Evolutionary conservation across 2,797 vertebrate species (phyloP).

Genomic region (Otolemur crassicaudatus): DNA sequence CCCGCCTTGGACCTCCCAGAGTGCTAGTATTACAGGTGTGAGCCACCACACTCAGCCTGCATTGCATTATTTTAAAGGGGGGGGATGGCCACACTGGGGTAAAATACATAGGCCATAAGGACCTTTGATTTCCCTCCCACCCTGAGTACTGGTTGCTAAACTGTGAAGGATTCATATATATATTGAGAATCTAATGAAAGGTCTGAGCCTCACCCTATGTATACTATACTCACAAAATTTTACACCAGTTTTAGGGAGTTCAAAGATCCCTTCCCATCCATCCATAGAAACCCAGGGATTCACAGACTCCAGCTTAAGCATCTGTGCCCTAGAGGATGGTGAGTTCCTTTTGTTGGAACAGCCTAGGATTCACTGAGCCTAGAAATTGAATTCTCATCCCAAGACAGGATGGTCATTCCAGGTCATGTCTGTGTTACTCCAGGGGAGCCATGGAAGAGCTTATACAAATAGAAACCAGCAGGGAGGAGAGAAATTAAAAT

Average conservation of each 20-base stretch:
- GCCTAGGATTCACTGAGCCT: slow-evolving; percentile 78
- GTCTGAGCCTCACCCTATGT: neutral
- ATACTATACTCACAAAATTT: neutral
- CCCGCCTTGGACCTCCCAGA: too few relatives aligned
- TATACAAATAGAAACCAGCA: slow-evolving; percentile 83
- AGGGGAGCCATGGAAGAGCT: slow-evolving; percentile 81
- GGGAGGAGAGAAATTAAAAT: slow-evolving; percentile 84
- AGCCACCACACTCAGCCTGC: neutral
- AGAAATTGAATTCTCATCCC: slow-evolving; percentile 65
- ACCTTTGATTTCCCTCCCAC: neutral
- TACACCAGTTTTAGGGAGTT: neutral
- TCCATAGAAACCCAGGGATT: slow-evolving; percentile 31
- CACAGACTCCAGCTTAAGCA: slow-evolving; percentile 39
- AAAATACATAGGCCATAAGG: neutral
- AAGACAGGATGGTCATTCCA: slow-evolving; percentile 76
- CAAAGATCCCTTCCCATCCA: neutral
- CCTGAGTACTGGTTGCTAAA: neutral
- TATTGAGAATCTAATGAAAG: neutral
- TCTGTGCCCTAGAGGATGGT: slow-evolving; percentile 47
- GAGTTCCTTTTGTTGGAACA: slow-evolving; percentile 70
- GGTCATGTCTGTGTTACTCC: slow-evolving; percentile 82
- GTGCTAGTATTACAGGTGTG: too few relatives aligned
- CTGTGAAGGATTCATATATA: neutral
- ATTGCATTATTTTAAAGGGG: neutral
- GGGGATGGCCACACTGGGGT: neutral